Percentiles rank a stretch among this genome's conserved stretches.
phyloP scores from a whole-genome alignment of 2,888 invertebrate genomes.

The Cerceris ruficornis region DNA sequence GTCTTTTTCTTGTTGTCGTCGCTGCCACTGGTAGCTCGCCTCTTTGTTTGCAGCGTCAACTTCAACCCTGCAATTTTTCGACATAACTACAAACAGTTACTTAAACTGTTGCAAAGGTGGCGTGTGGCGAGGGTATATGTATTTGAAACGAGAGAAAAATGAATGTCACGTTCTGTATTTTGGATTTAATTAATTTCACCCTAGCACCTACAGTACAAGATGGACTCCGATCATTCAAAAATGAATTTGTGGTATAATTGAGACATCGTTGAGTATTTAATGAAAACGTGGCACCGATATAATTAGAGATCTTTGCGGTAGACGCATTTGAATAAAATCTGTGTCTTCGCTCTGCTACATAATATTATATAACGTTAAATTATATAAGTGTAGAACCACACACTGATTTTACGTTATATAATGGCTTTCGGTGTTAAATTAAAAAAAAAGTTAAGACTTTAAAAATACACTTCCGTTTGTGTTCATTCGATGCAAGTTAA shows the following conservation, averaged over 20 bases:
- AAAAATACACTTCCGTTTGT: constrained; percentile 12
- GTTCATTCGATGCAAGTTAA: not conserved
- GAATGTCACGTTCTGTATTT: too few relatives aligned
- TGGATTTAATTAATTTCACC: too few relatives aligned
- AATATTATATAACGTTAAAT: not conserved
- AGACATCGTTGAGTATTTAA: too few relatives aligned
- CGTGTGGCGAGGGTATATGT: too few relatives aligned
- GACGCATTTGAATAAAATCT: too few relatives aligned
- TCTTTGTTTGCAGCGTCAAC: constrained; percentile 94
- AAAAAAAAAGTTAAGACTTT: not conserved
- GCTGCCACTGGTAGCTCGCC: constrained; percentile 80
- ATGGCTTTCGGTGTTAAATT: not conserved
- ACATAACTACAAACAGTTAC: not conserved
- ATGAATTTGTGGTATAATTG: too few relatives aligned
- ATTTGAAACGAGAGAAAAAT: too few relatives aligned
- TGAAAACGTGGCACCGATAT: too few relatives aligned
- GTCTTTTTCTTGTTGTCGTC: constrained; percentile 76
- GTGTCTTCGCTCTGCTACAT: not conserved
- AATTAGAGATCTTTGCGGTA: too few relatives aligned
- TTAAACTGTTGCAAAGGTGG: too few relatives aligned
- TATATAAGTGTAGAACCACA: not conserved
- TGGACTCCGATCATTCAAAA: too few relatives aligned
- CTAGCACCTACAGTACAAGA: too few relatives aligned
- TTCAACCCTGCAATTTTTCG: constrained; percentile 86
- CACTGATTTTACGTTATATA: not conserved